Percentiles rank a stretch among this genome's conserved stretches.
Conservation (phyloP, 2,888 invertebrate species). For the Anthophora plumipes region DNA sequence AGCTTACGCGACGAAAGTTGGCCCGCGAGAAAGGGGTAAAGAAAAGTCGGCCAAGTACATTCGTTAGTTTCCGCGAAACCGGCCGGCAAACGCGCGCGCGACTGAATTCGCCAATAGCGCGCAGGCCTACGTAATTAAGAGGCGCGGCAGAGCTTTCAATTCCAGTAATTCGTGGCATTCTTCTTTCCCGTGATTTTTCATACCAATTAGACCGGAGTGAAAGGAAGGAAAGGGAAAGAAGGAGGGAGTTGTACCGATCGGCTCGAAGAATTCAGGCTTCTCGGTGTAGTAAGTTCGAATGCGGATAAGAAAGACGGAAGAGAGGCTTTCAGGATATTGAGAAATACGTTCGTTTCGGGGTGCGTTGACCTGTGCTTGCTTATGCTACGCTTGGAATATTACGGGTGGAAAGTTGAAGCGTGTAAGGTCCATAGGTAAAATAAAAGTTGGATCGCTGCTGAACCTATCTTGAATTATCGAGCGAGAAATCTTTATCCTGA, state of each 20-base stretch:
- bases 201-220: conserved; percentile 53
- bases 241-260: conserved; percentile 19
- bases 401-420: neutral
- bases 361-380: neutral
- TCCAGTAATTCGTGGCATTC: conserved; percentile 54
- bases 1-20: conserved; percentile 41
- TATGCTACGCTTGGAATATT: neutral
- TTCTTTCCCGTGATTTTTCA: conserved; percentile 57
- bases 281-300: conserved; percentile 16
- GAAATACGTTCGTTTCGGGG: neutral
- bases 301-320: neutral
- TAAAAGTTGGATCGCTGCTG: neutral
- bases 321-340: neutral
- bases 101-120: conserved; percentile 57
- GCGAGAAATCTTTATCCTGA: neutral
- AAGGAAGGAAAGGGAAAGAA: neutral
- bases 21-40: conserved; percentile 35
- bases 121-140: conserved; percentile 63
- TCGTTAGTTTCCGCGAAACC: conserved; percentile 60
- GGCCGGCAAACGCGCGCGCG: conserved; percentile 54
- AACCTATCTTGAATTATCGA: neutral
- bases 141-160: conserved; percentile 57
- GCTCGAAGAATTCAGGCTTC: conserved; percentile 29
- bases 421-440: neutral
- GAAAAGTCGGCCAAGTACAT: conserved; percentile 66